These are phyloP conservation scores for Drosophila sturtevanti DNA, from an alignment of 1,140 invertebrate species.

Conservation along the genomic window DNA sequence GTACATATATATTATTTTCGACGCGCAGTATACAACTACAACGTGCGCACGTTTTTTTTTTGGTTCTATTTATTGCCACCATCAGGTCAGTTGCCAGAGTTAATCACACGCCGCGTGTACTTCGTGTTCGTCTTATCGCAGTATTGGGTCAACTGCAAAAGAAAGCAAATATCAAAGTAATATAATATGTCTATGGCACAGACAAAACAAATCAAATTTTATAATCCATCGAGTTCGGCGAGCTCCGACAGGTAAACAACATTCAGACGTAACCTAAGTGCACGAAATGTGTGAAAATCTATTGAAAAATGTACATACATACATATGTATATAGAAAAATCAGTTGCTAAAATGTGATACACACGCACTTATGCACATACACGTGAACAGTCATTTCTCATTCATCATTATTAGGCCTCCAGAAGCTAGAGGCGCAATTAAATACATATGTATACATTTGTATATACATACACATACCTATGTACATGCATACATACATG, in stretches of 20 bases:
- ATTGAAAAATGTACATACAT: constrained; percentile 40
- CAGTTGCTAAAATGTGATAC: constrained; percentile 51
- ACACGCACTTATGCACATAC: constrained; percentile 26
- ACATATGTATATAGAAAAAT: too few relatives aligned
- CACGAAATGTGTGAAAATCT: constrained; percentile 30
- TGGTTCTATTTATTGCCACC: constrained; percentile 18
- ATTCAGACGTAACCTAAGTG: constrained; percentile 30
- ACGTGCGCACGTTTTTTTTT: constrained; percentile 32
- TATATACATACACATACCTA: constrained; percentile 14
- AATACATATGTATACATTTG: constrained; percentile 39
- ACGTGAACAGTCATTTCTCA: constrained; percentile 38
- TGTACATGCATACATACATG: constrained; percentile 17
- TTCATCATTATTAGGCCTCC: constrained; percentile 37
- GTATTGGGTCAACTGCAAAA: background rate
- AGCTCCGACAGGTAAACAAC: constrained; percentile 90
- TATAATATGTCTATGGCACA: constrained; percentile 66
- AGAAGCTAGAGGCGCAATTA: constrained; percentile 42
- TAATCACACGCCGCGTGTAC: background rate
- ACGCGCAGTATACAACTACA: constrained; percentile 7
- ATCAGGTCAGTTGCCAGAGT: background rate
- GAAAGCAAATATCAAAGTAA: background rate
- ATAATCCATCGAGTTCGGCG: constrained; percentile 90
- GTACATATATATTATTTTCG: background rate
- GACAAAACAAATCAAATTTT: constrained; percentile 80
- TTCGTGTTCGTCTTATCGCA: constrained; percentile 1